A percentile compares a stretch with the other conserved stretches of the same genome.
These are phyloP conservation scores for Ennomos quercinarius DNA, from an alignment of 2,888 invertebrate species.

Conservation along the genomic window DNA sequence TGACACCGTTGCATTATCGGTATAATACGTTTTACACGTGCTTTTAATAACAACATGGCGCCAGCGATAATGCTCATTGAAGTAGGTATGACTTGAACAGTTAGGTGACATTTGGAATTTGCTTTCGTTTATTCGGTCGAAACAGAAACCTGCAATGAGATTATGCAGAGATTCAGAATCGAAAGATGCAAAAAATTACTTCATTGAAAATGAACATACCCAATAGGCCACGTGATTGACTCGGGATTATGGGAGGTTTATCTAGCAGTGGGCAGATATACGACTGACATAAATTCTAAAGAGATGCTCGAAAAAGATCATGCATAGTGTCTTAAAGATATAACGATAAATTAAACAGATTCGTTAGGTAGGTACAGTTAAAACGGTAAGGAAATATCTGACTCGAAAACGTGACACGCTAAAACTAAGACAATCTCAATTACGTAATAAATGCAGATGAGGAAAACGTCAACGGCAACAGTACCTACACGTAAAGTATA, in stretches of 20 bases:
- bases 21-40: conserved; percentile 31
- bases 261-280: too few relatives aligned
- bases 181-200: too few relatives aligned
- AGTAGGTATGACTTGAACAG: conserved; percentile 1
- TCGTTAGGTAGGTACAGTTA: conserved; percentile 1
- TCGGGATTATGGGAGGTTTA: too few relatives aligned
- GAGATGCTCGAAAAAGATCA: too few relatives aligned
- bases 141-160: too few relatives aligned
- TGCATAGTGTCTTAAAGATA: too few relatives aligned
- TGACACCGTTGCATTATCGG: conserved; percentile 33
- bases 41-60: conserved; percentile 25
- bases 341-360: too few relatives aligned
- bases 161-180: too few relatives aligned
- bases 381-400: background rate
- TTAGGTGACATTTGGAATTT: conserved; percentile 1
- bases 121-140: background rate
- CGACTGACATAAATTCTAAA: too few relatives aligned
- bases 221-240: too few relatives aligned
- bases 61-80: conserved; percentile 1
- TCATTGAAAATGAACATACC: too few relatives aligned
- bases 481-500: conserved; percentile 1
- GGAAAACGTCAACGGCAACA: conserved; percentile 31
- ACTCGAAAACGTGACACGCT: conserved; percentile 9
- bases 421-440: conserved; percentile 12
- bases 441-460: conserved; percentile 1